A percentile compares a stretch with the other conserved stretches of the same genome.
phyloP scores from a whole-genome alignment of 2,797 vertebrate genomes.

The Danio aesculapii region DNA sequence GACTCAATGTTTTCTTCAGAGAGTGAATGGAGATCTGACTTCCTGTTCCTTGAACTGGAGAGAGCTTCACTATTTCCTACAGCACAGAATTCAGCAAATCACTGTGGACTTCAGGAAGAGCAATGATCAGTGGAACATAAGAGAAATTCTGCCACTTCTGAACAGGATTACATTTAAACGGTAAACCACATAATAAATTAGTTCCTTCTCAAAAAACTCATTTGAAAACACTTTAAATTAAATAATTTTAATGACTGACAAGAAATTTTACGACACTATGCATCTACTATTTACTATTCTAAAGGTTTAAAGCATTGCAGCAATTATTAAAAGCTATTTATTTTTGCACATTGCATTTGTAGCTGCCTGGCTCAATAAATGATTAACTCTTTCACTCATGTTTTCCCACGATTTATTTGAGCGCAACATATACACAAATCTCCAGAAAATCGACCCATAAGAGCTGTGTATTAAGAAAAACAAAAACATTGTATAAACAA shows the following conservation, averaged over 20 bases:
- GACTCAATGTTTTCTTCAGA: constrained; percentile 55
- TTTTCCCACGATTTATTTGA: too few relatives aligned
- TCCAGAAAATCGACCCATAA: too few relatives aligned
- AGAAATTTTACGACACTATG: too few relatives aligned
- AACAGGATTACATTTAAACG: constrained; percentile 43
- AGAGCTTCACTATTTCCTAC: constrained; percentile 62
- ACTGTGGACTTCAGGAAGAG: constrained; percentile 61
- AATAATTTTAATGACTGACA: not conserved
- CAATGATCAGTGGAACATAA: constrained; percentile 21
- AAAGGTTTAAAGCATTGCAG: too few relatives aligned
- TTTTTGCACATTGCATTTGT: too few relatives aligned
- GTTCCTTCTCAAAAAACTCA: not conserved
- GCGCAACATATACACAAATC: too few relatives aligned
- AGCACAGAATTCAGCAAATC: constrained; percentile 53
- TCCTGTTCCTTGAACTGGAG: constrained; percentile 63
- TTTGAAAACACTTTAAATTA: not conserved
- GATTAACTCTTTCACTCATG: too few relatives aligned
- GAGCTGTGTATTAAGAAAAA: too few relatives aligned
- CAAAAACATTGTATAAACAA: too few relatives aligned
- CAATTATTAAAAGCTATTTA: too few relatives aligned
- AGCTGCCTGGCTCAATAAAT: too few relatives aligned
- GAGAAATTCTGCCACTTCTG: constrained; percentile 53
- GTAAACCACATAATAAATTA: constrained; percentile 5
- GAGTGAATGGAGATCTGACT: constrained; percentile 64
- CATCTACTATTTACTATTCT: too few relatives aligned